Conservation (phyloP, 2,113 vertebrate species). For the Tichodroma muraria region DNA sequence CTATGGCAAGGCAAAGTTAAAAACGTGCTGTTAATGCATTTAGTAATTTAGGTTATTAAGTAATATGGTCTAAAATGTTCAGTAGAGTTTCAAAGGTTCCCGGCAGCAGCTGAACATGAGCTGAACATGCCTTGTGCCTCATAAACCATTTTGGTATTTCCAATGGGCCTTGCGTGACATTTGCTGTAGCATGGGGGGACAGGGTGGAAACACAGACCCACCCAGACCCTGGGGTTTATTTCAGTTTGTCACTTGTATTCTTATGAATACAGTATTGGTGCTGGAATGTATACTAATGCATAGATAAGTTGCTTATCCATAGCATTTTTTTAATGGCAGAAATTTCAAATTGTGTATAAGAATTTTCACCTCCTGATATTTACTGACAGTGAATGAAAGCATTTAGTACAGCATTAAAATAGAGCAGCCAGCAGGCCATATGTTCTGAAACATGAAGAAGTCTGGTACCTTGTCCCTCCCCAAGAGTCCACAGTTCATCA, state of each 20-base stretch:
- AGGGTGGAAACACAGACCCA: background rate
- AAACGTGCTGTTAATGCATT: background rate
- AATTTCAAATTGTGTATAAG: background rate
- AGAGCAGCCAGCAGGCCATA: background rate
- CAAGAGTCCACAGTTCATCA: conserved; percentile 96
- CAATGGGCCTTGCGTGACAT: background rate
- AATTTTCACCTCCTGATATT: background rate
- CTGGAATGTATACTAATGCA: background rate
- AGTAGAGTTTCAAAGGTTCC: background rate
- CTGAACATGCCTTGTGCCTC: background rate
- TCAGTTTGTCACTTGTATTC: background rate
- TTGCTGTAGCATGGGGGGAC: background rate
- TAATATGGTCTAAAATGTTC: background rate
- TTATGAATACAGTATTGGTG: background rate
- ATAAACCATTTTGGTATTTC: background rate
- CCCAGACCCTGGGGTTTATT: background rate
- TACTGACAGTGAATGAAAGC: background rate
- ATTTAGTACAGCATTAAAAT: background rate
- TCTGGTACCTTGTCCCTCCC: conserved; percentile 90
- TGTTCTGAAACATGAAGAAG: background rate
- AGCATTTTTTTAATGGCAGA: background rate
- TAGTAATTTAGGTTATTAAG: background rate
- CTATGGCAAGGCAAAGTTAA: conserved; percentile 7
- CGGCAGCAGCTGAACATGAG: background rate
- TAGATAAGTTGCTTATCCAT: background rate